phyloP scores from a whole-genome alignment of 92 coral and sea anemone genomes.

The Micromussa lordhowensis region DNA sequence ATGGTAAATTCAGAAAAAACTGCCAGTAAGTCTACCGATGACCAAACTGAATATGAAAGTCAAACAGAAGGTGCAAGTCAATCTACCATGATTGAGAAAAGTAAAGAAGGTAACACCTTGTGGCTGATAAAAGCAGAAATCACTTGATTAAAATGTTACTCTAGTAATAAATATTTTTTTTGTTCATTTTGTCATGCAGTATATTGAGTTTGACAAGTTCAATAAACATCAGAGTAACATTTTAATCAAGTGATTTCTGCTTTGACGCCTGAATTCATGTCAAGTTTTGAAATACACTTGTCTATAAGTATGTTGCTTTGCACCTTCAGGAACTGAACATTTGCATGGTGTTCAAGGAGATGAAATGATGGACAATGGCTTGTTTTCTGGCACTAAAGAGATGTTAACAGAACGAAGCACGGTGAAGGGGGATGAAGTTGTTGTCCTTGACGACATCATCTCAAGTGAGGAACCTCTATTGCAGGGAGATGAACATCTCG shows the following conservation, averaged over 20 bases:
- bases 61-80: slow-evolving; percentile 9
- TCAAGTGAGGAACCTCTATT: slow-evolving; percentile 15
- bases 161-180: no score
- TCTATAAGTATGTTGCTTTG: neutral
- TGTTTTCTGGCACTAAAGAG: slow-evolving; percentile 10
- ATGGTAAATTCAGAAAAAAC: slow-evolving; percentile 7
- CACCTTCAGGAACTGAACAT: neutral
- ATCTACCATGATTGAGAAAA: neutral
- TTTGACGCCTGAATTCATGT: no score
- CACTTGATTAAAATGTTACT: no score
- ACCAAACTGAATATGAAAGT: neutral
- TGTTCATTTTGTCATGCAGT: no score
- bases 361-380: neutral
- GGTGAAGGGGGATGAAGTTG: neutral
- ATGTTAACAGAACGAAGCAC: neutral
- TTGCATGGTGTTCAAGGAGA: neutral
- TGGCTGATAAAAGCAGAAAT: no score
- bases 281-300: no score
- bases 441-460: slow-evolving; percentile 43
- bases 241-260: no score
- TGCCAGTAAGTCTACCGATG: slow-evolving; percentile 4
- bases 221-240: neutral
- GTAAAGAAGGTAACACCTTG: slow-evolving; percentile 2
- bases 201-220: neutral
- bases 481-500: neutral